phyloP scores from a whole-genome alignment of 2,888 invertebrate species.

The Nymphalis urticae region DNA sequence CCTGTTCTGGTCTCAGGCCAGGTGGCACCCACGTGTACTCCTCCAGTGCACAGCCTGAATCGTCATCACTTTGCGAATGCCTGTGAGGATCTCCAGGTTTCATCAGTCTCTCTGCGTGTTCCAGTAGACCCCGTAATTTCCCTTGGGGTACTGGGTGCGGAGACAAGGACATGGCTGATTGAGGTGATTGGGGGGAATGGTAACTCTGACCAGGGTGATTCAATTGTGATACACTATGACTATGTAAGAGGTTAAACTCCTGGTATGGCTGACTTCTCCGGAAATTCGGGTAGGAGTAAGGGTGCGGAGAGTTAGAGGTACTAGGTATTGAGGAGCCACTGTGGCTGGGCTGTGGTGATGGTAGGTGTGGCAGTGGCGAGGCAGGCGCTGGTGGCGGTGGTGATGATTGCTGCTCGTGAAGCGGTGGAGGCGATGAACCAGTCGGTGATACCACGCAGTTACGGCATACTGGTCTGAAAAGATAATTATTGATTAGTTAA shows the following conservation, averaged over 20 bases:
- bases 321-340: constrained; percentile 67
- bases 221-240: constrained; percentile 63
- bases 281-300: constrained; percentile 70
- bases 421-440: constrained; percentile 70
- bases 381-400: constrained; percentile 71
- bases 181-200: constrained; percentile 68
- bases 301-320: constrained; percentile 70
- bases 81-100: constrained; percentile 88
- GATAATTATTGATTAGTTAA: constrained; percentile 29
- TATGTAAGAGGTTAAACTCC: constrained; percentile 60
- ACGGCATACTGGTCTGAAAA: constrained; percentile 89
- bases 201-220: constrained; percentile 61
- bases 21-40: constrained; percentile 99
- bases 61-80: constrained; percentile 97
- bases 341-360: constrained; percentile 71
- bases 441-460: constrained; percentile 87
- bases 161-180: constrained; percentile 74
- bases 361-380: constrained; percentile 58
- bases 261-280: constrained; percentile 65
- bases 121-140: constrained; percentile 72
- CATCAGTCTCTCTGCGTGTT: constrained; percentile 82
- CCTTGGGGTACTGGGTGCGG: constrained; percentile 72
- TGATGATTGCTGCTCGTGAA: constrained; percentile 63
- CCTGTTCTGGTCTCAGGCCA: constrained; percentile 97
- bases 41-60: constrained; percentile 98